These are phyloP conservation scores for Pelecanoides urinatrix DNA, from an alignment of 2,113 vertebrate genomes.

Conservation along the genomic window DNA sequence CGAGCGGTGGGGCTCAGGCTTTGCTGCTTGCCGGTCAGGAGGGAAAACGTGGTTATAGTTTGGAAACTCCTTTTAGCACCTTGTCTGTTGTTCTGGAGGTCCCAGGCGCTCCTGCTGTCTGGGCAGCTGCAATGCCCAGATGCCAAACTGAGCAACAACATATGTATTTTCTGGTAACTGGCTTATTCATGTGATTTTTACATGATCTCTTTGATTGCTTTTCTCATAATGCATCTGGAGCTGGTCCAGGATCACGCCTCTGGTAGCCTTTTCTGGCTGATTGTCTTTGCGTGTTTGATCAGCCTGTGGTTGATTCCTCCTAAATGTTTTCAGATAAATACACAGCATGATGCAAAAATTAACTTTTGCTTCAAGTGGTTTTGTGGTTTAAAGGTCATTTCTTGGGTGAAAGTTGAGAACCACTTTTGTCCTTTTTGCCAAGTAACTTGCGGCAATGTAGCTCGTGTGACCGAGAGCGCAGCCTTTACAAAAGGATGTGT, in stretches of 20 bases:
- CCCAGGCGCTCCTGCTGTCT: neutral
- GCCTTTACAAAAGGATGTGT: neutral
- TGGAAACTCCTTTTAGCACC: neutral
- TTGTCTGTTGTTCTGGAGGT: neutral
- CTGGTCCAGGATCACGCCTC: neutral
- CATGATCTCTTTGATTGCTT: neutral
- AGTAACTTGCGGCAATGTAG: neutral
- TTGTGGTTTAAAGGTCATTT: neutral
- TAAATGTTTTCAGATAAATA: neutral
- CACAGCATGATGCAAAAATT: neutral
- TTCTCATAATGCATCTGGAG: neutral
- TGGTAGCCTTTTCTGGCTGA: neutral
- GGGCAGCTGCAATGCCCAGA: neutral
- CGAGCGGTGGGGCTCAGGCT: neutral
- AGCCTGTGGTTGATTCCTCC: neutral
- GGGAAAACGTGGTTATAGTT: neutral
- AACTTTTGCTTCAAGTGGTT: neutral
- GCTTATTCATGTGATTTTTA: neutral
- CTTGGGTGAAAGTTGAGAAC: neutral
- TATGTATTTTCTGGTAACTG: neutral
- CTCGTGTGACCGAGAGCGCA: neutral
- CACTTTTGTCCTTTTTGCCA: neutral
- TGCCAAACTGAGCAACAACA: neutral
- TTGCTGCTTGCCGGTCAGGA: neutral
- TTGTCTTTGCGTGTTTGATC: neutral